Conservation (phyloP, 2,888 invertebrate species). For the Phrixothrix hirtus region DNA sequence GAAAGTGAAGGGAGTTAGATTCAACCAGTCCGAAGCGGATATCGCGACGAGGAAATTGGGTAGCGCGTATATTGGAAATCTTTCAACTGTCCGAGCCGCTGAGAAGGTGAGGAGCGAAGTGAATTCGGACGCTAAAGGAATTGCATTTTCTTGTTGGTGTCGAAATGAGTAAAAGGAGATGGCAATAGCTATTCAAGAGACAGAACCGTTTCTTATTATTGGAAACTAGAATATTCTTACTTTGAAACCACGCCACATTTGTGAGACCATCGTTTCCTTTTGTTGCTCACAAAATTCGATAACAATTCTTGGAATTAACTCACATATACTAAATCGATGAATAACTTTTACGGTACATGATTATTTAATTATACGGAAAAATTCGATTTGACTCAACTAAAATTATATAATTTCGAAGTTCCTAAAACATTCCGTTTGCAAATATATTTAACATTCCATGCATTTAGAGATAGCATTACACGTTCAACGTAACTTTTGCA, state of each 20-base stretch:
- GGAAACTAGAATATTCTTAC: constrained; percentile 14
- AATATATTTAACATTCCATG: too few relatives aligned
- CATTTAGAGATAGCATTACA: too few relatives aligned
- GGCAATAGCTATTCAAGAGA: constrained; percentile 22
- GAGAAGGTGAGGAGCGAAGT: constrained; percentile 47
- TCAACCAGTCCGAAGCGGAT: constrained; percentile 48
- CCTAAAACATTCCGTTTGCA: too few relatives aligned
- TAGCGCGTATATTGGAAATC: constrained; percentile 58
- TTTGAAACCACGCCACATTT: neutral
- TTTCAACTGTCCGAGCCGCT: constrained; percentile 56
- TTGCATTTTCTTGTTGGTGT: constrained; percentile 47
- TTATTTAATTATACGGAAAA: too few relatives aligned
- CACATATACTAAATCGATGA: too few relatives aligned
- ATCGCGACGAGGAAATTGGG: constrained; percentile 54
- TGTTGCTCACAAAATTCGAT: too few relatives aligned
- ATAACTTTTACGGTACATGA: too few relatives aligned
- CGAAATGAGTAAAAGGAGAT: constrained; percentile 41
- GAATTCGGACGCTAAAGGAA: constrained; percentile 46
- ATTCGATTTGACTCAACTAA: too few relatives aligned
- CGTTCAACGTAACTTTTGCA: too few relatives aligned
- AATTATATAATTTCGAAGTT: too few relatives aligned
- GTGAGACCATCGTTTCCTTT: too few relatives aligned
- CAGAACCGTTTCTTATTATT: constrained; percentile 25
- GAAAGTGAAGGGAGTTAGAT: constrained; percentile 51
- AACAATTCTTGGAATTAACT: too few relatives aligned